These are phyloP conservation scores for Sebastes nivosus DNA, from an alignment of 2,797 vertebrate species.

Conservation along the genomic window DNA sequence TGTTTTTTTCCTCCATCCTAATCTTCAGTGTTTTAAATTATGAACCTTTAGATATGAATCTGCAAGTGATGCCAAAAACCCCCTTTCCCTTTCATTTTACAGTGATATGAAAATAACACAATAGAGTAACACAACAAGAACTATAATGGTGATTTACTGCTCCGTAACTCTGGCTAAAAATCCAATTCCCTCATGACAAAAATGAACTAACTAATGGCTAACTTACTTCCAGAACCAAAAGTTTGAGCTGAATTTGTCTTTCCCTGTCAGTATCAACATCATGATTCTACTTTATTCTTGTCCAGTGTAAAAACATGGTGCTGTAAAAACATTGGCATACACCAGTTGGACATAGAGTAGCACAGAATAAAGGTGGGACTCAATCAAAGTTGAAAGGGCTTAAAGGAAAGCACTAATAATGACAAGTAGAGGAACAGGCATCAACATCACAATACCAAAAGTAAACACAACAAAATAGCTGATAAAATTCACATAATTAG, in stretches of 20 bases:
- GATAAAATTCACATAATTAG: constrained; percentile 58
- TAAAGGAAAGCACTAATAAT: constrained; percentile 15
- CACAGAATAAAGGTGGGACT: background rate
- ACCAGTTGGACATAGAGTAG: background rate
- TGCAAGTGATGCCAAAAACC: background rate
- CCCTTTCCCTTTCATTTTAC: background rate
- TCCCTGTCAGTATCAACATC: background rate
- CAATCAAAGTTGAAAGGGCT: background rate
- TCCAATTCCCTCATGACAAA: background rate
- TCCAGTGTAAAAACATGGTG: constrained; percentile 22
- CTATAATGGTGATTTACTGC: background rate
- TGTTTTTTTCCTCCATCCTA: background rate
- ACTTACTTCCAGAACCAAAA: background rate
- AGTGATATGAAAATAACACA: background rate
- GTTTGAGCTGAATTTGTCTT: background rate
- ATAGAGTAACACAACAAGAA: background rate
- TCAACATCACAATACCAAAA: constrained; percentile 66
- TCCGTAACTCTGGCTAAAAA: background rate
- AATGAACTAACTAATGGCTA: background rate
- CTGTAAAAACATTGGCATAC: background rate
- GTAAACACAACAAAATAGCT: constrained; percentile 47
- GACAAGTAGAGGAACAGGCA: constrained; percentile 21
- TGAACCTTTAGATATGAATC: background rate
- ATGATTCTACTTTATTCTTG: background rate
- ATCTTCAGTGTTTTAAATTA: background rate